Percentiles rank a stretch among this genome's conserved stretches.
Conservation (phyloP, 2,888 invertebrate genomes). For the Hirtodrosophila cameraria region DNA sequence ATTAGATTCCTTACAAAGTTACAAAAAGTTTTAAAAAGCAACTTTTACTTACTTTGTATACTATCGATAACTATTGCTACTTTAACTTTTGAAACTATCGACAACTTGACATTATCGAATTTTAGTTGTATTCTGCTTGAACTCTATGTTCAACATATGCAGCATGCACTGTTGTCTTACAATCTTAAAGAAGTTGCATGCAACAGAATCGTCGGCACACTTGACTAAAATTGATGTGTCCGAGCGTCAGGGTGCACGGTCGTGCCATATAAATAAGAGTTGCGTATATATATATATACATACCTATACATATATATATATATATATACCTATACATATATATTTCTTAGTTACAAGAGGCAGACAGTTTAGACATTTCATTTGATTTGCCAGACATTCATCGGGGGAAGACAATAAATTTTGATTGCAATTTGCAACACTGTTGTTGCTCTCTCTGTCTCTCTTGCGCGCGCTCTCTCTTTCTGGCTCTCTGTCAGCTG, state of each 20-base stretch:
- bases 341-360: conserved; percentile 19
- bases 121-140: background rate
- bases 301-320: too few species aligned
- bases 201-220: conserved; percentile 4
- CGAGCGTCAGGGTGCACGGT: conserved; percentile 53
- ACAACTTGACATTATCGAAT: background rate
- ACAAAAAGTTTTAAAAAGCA: too few species aligned
- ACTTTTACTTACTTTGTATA: too few species aligned
- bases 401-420: conserved; percentile 66
- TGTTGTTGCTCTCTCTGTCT: conserved; percentile 16
- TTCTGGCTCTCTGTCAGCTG: background rate
- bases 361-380: conserved; percentile 58
- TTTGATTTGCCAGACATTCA: conserved; percentile 64
- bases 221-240: conserved; percentile 54
- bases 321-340: too few species aligned
- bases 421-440: conserved; percentile 68
- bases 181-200: too few species aligned
- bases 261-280: conserved; percentile 55
- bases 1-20: too few species aligned
- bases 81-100: too few species aligned
- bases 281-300: background rate
- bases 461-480: background rate
- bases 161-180: conserved; percentile 18
- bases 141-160: background rate
- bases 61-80: too few species aligned